Evolutionary conservation across 1,140 invertebrate species (phyloP), one percentile per base, ranked within the genome.

Genomic region (Drosophila pectinifera): DNA sequence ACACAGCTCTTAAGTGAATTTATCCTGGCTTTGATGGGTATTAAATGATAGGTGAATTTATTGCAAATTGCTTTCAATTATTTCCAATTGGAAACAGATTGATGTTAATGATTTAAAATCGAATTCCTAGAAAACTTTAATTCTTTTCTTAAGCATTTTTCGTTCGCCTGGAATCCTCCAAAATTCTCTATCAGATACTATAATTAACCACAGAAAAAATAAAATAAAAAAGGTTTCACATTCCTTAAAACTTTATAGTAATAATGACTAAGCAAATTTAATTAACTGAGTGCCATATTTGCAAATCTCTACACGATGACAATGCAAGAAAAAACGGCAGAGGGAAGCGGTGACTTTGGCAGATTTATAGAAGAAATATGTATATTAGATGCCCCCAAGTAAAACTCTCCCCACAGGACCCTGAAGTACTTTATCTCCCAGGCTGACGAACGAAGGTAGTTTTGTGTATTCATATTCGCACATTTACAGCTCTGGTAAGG

Each of bases 391-490:
- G 5, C 24, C 16, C 3, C 11, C 31, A 11, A 20, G 1, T n/a
- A 28, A 38, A 36, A 10, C 5, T 16, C n/a, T 10, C 10, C 36
- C 10, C 31, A 5, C 41, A 26, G 11, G 10, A 36, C 18, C 4
- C 3, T 14, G 5, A 34, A 22, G 26, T 20, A 13, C 4, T n/a
- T 58, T 56, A 14, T 24, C 18, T 20, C 5, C 16, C 10, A 14
- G 16, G 11, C 13, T 18, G 11, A 43, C 14, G 11, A 34, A 36
- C 34, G 26, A 48, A 73, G 42, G 18, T 56, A 24, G 22, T 65
- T 75, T 51, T 57, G 49, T 36, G 31, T 20, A 36, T 69, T 70
- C 42, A 41, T 67, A 65, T 38, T 42, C 8, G 43, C 36, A 51
- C 31, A 34, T 65, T 74, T 48, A 57, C 54, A 26, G 61, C 61